phyloP scores from a whole-genome alignment of 2,888 invertebrate genomes.

The Drosophila anomelani region DNA sequence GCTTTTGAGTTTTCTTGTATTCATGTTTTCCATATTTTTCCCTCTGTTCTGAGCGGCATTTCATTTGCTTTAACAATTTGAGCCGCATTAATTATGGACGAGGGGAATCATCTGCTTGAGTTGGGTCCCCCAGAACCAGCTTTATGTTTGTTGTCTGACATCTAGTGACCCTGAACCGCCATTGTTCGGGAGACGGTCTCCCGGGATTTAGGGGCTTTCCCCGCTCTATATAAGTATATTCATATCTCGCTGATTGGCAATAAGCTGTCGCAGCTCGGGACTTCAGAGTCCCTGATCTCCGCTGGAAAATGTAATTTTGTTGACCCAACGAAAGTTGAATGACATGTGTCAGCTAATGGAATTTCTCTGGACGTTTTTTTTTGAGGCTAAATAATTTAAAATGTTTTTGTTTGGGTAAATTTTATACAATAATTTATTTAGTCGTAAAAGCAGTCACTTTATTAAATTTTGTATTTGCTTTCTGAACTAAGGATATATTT shows the following conservation, averaged over 20 bases:
- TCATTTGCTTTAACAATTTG: conserved; percentile 29
- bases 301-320: conserved; percentile 26
- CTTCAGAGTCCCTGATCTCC: not conserved
- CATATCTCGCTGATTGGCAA: conserved; percentile 49
- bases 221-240: not conserved
- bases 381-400: not conserved
- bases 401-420: not conserved
- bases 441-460: accelerated
- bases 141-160: conserved; percentile 22
- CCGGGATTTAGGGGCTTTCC: conserved; percentile 1
- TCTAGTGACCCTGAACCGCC: conserved; percentile 42
- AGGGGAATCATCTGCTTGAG: conserved; percentile 21
- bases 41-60: conserved; percentile 33
- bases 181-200: conserved; percentile 10
- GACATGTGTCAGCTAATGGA: conserved; percentile 5
- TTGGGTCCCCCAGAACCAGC: conserved; percentile 20
- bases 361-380: not conserved
- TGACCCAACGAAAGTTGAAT: conserved; percentile 40
- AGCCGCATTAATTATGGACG: conserved; percentile 24
- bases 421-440: not conserved
- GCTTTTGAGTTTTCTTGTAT: conserved; percentile 16
- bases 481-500: not conserved
- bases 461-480: too few relatives aligned
- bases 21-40: conserved; percentile 8
- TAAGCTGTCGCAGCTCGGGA: conserved; percentile 21